Percentiles rank a stretch among this genome's conserved stretches.
Conservation (phyloP, 2,888 invertebrate species). For the Teleiodes luculella region DNA sequence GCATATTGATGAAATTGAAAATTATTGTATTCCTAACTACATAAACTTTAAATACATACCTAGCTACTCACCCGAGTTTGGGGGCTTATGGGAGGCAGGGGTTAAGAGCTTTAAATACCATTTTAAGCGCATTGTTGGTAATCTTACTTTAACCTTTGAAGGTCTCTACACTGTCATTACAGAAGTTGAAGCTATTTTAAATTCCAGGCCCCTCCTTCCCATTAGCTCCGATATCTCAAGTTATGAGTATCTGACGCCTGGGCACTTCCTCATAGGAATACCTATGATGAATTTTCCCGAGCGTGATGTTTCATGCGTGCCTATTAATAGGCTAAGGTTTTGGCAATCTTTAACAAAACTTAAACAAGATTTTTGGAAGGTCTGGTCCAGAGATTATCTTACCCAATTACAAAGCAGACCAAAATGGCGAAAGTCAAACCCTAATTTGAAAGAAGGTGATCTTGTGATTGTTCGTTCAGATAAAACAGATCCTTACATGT, state of each 20-base stretch:
- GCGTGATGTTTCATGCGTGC: conserved; percentile 13
- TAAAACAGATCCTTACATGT: conserved; percentile 11
- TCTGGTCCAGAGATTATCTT: conserved; percentile 20
- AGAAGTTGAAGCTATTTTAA: conserved; percentile 18
- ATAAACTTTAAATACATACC: conserved; percentile 25
- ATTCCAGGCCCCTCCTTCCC: conserved; percentile 17
- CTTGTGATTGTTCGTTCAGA: conserved; percentile 12
- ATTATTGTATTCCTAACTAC: conserved; percentile 12
- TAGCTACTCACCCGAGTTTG: conserved; percentile 21
- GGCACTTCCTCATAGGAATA: conserved; percentile 20
- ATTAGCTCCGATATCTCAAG: conserved; percentile 12
- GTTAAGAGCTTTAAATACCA: conserved; percentile 19
- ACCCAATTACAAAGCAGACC: conserved; percentile 20
- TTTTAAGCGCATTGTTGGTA: conserved; percentile 16
- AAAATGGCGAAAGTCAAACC: conserved; percentile 14
- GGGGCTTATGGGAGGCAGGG: conserved; percentile 21
- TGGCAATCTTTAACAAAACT: conserved; percentile 17
- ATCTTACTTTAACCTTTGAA: conserved; percentile 16
- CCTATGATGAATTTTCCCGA: conserved; percentile 19
- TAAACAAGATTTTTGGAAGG: conserved; percentile 24
- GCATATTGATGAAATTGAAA: conserved; percentile 11
- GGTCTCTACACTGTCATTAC: conserved; percentile 16
- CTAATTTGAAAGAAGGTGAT: conserved; percentile 19
- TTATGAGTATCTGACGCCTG: conserved; percentile 21
- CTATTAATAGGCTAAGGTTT: conserved; percentile 20